Base-by-base conservation (phyloP, 2,113 vertebrate genomes). In the Chaetodon auriga region DNA sequence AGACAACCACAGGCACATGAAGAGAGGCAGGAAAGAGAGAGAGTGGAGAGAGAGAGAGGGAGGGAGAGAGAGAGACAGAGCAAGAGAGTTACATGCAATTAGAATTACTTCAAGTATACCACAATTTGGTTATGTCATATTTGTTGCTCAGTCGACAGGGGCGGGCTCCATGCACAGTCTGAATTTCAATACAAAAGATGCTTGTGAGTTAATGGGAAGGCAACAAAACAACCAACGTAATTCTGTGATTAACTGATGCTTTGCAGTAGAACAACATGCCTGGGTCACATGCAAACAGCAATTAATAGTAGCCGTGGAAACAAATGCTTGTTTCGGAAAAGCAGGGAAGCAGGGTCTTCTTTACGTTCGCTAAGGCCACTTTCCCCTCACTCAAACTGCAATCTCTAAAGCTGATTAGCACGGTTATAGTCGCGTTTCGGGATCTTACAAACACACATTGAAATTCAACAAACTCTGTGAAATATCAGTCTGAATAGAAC, bases 61-160 rank as follows among this genome's bases (percentile, higher is more conserved):
- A 71, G 78, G 92, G 61, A 90, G 68, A 87, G 79, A 82, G 87
- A 90, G 36, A 88, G 90, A 94, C 53, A 90, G 92, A 90, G 92
- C 92, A 89, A 96, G 88, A 96, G 93, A 95, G 95, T 96, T 94
- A 98, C 97, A 97, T 99, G 98, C 98, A 94, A 97, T 98, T 99
- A 98, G 94, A 94, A 95, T 95, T 94, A 94, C 87, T 93, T 94
- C 92, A 94, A 85, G 92, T 96, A 83, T 61, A 82, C 82, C 87
- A 95, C 87, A 93, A 92, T 92, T 91, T 84, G 85, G 91, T 94
- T 92, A 92, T 76, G 73, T 92, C 87, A 93, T 83, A 90, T 85
- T 85, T 82, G 74, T 63, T 66, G 92, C 76, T 90, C 88, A 84
- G 90, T 83, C 80, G 85, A 92, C 46, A 82, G 75, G 73, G 69